phyloP scores from a whole-genome alignment of 1,140 invertebrate genomes.

The Meloidogyne exigua region DNA sequence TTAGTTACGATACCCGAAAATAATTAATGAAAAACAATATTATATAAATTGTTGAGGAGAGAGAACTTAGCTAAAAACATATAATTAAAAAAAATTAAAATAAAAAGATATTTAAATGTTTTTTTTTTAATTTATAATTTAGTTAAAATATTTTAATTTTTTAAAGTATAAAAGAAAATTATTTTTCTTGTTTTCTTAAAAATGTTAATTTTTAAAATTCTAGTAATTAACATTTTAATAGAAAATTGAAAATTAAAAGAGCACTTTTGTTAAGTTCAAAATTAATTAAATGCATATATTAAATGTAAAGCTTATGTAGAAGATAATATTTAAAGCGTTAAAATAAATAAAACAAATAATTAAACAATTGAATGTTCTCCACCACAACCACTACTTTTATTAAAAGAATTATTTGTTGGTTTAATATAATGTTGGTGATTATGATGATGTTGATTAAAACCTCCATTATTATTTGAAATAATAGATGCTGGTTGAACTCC shows the following conservation, averaged over 20 bases:
- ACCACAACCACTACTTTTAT: not conserved
- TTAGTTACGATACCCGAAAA: not conserved
- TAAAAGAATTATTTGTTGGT: not conserved
- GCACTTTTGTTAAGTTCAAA: too few relatives aligned
- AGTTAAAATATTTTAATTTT: too few relatives aligned
- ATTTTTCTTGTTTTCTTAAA: too few relatives aligned
- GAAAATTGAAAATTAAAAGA: too few relatives aligned
- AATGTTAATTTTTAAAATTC: too few relatives aligned
- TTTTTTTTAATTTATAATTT: too few relatives aligned
- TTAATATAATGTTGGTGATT: slow-evolving; percentile 6
- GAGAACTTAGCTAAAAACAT: too few relatives aligned
- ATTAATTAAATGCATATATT: not conserved
- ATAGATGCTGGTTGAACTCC: slow-evolving; percentile 14
- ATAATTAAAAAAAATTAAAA: too few relatives aligned
- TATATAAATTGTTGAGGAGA: not conserved
- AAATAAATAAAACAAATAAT: not conserved
- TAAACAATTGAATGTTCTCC: slow-evolving; percentile 4
- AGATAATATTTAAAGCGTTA: not conserved
- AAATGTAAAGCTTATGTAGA: not conserved
- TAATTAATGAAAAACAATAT: not conserved
- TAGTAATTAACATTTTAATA: too few relatives aligned
- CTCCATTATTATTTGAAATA: slow-evolving; percentile 9
- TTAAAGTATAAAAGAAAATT: too few relatives aligned
- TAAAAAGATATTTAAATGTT: too few relatives aligned
- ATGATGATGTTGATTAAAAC: not conserved